Conservation (phyloP, 2,113 vertebrate species). For the Engystomops pustulosus region DNA sequence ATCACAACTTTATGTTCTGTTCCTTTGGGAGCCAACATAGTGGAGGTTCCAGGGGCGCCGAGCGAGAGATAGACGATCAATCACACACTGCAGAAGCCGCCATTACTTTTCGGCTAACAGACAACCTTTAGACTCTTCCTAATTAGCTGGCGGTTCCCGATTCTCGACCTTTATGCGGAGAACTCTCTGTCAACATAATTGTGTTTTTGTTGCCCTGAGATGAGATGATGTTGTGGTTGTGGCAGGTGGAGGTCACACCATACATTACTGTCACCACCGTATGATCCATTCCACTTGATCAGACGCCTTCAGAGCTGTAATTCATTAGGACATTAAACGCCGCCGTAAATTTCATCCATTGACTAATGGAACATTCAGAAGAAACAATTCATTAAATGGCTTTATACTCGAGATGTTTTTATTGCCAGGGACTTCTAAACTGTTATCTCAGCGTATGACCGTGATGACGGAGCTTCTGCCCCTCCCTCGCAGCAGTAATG, state of each 20-base stretch:
- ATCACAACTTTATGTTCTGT: too few species aligned
- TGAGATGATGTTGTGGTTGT: background rate
- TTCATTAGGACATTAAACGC: conserved; percentile 4
- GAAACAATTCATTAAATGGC: background rate
- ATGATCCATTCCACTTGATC: background rate
- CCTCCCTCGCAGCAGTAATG: background rate
- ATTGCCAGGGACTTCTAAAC: background rate
- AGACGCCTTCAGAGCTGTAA: background rate
- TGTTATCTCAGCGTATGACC: background rate
- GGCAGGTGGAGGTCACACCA: background rate
- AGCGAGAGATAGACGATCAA: background rate
- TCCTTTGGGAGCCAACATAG: too few species aligned
- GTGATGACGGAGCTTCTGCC: background rate
- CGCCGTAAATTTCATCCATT: background rate
- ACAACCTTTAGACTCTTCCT: background rate
- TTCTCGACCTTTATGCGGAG: background rate
- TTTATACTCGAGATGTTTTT: background rate
- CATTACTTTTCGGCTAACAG: background rate
- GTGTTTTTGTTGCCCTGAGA: background rate
- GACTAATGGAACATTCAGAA: conserved; percentile 26
- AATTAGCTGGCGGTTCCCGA: background rate
- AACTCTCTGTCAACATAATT: background rate
- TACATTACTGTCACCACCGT: background rate
- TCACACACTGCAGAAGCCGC: background rate
- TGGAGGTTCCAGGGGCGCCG: background rate